phyloP scores from a whole-genome alignment of 2,113 vertebrate species.

The Nettapus auritus region DNA sequence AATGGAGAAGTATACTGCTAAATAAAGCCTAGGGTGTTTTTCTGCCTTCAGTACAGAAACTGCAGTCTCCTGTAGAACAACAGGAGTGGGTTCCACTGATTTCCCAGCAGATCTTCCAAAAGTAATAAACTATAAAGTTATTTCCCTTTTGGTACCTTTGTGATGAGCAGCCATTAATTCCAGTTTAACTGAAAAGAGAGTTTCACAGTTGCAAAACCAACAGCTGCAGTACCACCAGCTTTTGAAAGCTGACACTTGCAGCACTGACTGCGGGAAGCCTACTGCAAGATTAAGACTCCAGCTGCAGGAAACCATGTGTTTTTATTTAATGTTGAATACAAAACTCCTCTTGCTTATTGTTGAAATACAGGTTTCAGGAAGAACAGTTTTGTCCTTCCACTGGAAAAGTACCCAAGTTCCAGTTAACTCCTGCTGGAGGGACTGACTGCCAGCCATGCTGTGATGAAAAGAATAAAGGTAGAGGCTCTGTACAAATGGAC shows the following conservation, averaged over 20 bases:
- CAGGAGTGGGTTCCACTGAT: not conserved
- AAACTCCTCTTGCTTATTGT: not conserved
- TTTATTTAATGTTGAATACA: constrained; percentile 5
- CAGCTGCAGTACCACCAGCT: not conserved
- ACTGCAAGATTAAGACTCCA: not conserved
- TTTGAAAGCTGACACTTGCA: not conserved
- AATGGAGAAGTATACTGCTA: not conserved
- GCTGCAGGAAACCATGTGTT: not conserved
- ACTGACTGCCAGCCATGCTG: not conserved
- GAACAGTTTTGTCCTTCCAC: not conserved
- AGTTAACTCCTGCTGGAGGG: not conserved
- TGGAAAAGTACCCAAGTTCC: not conserved
- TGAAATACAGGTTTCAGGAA: not conserved
- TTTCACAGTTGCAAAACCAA: not conserved
- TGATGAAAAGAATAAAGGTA: not conserved
- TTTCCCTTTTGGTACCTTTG: not conserved
- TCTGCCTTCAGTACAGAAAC: not conserved
- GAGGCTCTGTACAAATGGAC: not conserved
- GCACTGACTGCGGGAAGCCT: not conserved
- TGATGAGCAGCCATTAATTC: not conserved
- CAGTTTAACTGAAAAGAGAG: not conserved
- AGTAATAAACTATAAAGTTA: not conserved
- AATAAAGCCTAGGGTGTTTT: not conserved
- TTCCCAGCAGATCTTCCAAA: not conserved
- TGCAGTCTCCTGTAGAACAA: not conserved